Evolutionary conservation across 2,797 vertebrate species (phyloP), one percentile per base, ranked within the genome.

Genomic region (Nannoperca australis): DNA sequence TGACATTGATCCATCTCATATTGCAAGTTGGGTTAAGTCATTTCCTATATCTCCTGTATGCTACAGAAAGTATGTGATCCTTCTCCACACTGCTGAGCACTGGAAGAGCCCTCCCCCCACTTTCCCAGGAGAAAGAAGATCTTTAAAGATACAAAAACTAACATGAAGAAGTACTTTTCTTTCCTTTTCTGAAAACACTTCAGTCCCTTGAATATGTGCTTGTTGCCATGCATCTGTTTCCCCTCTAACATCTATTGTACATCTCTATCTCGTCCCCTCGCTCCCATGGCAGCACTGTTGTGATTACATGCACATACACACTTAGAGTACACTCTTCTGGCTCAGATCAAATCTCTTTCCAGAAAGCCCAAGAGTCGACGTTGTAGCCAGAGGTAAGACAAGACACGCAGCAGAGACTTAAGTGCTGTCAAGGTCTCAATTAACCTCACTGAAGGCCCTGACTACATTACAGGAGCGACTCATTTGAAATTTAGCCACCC

Each of bases 371-470:
- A 32, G 78, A 83, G 88, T 59, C 20, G 32, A 7, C 11, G 36
- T 82, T 45, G 56, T 66, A 81, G 81, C 80, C 83, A 70, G 78
- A 85, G 82, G 84, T 79, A 88, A 89, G 76, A 83, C 59, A 73
- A 88, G 91, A 87, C 55, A 55, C 11, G 45, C 53, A 69, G 80
- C 69, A 24, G 50, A 75, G 72, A 80, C 59, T 84, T 76, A 82
- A 88, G 78, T 81, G 82, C 89, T 86, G 85, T 88, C 86, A 82
- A 90, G 86, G 84, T 91, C 89, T 92, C 88, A 89, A 88, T 92
- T 93, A 90, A 92, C 88, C 89, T 89, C 80, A 61, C 61, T 62
- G 73, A 71, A 82, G 55, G 87, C 79, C 53, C 71, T 0, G 67
- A 82, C 84, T 85, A 56, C 77, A 84, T 84, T 83, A 83, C 77